phyloP scores from a whole-genome alignment of 2,797 vertebrate genomes.

The Melopsittacus undulatus region DNA sequence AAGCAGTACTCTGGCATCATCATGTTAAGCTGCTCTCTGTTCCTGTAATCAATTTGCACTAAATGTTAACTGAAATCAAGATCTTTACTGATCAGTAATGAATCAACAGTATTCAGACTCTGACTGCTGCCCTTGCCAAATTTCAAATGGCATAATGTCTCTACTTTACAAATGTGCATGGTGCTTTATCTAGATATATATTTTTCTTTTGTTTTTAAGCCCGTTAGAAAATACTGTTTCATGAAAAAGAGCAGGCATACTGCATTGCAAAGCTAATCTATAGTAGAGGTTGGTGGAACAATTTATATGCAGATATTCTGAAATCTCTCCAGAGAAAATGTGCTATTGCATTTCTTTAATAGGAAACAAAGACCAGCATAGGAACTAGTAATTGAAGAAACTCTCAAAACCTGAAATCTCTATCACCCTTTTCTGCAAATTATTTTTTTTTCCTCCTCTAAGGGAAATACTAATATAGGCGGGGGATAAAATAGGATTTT shows the following conservation, averaged over 20 bases:
- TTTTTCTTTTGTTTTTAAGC: not conserved
- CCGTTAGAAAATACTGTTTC: not conserved
- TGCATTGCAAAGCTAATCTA: not conserved
- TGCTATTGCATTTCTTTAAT: not conserved
- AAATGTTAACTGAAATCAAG: not conserved
- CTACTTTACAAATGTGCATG: not conserved
- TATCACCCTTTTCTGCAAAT: not conserved
- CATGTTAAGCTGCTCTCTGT: not conserved
- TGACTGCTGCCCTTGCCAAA: not conserved
- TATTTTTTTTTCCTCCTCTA: not conserved
- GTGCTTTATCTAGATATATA: not conserved
- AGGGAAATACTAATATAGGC: not conserved
- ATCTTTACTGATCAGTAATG: not conserved
- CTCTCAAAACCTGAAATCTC: not conserved
- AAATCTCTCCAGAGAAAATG: not conserved
- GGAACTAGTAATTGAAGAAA: not conserved
- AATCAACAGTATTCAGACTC: not conserved
- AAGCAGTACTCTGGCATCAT: not conserved
- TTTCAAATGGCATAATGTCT: not conserved
- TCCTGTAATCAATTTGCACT: not conserved
- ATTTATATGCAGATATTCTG: slow-evolving; percentile 9
- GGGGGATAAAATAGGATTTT: not conserved
- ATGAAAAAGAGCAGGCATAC: not conserved
- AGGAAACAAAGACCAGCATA: not conserved
- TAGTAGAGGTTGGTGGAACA: not conserved